Evolutionary conservation across 2,797 vertebrate genomes (phyloP).

Genomic region (Graptemys geographica): DNA sequence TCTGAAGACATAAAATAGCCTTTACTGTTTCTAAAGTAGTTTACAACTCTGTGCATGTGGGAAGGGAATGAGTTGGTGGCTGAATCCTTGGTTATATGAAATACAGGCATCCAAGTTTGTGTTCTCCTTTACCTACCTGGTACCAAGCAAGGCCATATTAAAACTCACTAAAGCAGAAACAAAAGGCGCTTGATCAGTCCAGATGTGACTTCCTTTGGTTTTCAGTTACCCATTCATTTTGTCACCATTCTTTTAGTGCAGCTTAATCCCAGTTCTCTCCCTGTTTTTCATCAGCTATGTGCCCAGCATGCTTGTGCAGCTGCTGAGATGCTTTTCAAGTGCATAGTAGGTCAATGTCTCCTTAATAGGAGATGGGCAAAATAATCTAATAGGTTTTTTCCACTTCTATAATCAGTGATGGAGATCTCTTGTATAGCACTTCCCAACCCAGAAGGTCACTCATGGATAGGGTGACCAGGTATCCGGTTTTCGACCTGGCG

Average conservation of each 20-base stretch:
- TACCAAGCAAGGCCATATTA: background rate
- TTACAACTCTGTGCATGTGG: background rate
- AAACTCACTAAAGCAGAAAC: background rate
- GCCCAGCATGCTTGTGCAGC: background rate
- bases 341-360: background rate
- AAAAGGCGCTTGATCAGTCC: background rate
- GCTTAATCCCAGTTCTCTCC: background rate
- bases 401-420: background rate
- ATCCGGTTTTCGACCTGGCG: no score
- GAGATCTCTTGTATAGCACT: background rate
- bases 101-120: background rate
- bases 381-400: background rate
- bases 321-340: background rate
- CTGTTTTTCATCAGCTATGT: background rate
- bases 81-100: background rate
- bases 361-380: background rate
- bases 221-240: background rate
- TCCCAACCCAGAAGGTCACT: background rate
- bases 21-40: background rate
- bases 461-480: background rate
- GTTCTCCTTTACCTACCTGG: background rate
- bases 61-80: background rate
- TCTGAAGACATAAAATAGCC: background rate
- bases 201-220: accelerated
- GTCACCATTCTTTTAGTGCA: background rate